These are phyloP conservation scores for Potamarius usumacintae DNA, from an alignment of 2,113 vertebrate species.

Conservation along the genomic window DNA sequence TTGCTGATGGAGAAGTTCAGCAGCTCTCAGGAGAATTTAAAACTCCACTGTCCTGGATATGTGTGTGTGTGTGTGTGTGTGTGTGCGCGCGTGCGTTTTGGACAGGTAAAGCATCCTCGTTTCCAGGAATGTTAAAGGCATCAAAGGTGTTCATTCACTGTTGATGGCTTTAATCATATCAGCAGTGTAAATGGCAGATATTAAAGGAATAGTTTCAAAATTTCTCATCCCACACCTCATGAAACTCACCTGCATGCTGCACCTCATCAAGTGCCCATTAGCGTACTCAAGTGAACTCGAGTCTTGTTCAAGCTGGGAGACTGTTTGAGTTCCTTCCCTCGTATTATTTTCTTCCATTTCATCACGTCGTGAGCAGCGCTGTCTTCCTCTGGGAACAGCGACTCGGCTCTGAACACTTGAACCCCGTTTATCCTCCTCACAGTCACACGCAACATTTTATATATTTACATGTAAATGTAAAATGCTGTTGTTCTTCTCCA, in stretches of 20 bases:
- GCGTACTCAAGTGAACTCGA: too few species aligned
- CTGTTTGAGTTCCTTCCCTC: constrained; percentile 2
- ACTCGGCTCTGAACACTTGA: constrained; percentile 73
- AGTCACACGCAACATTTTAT: constrained; percentile 37
- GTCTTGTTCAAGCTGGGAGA: not conserved
- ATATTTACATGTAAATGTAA: constrained; percentile 23
- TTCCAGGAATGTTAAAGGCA: too few species aligned
- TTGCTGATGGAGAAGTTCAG: too few species aligned
- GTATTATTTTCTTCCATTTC: constrained; percentile 70
- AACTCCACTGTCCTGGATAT: too few species aligned
- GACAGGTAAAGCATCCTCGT: too few species aligned
- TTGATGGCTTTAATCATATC: too few species aligned
- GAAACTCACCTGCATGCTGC: not conserved
- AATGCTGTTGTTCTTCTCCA: not conserved
- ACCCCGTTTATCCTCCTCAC: constrained; percentile 72
- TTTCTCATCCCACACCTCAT: not conserved
- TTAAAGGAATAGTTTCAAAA: too few species aligned
- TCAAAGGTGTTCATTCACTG: too few species aligned
- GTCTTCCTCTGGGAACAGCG: constrained; percentile 66
- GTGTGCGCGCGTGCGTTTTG: too few species aligned
- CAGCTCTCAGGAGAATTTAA: too few species aligned
- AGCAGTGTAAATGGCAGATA: too few species aligned
- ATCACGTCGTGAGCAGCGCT: constrained; percentile 67
- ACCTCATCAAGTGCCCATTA: not conserved
- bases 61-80: too few species aligned